Evolutionary conservation across 2,797 vertebrate species (phyloP).

Genomic region (Podarcis siculus): DNA sequence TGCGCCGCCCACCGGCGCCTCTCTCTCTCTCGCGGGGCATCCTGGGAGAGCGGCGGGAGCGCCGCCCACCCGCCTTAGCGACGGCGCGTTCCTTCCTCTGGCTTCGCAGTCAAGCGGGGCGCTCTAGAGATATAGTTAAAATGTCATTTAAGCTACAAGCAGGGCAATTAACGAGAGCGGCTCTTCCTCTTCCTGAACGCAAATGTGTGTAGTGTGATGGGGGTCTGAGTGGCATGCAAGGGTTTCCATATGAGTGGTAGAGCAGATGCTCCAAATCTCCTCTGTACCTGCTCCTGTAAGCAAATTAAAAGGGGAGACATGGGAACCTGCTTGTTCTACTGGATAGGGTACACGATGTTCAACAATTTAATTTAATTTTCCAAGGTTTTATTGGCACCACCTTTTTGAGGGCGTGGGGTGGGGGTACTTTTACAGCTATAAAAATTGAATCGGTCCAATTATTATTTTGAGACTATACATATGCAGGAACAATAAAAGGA

Average conservation of each 20-base stretch:
- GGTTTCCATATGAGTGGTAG: no score
- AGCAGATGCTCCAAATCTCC: background rate
- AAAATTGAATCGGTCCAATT: no score
- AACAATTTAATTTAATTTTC: background rate
- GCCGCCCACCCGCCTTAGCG: background rate
- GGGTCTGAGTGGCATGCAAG: no score
- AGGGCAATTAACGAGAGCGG: no score
- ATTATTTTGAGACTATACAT: background rate
- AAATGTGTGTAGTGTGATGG: no score
- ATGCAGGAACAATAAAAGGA: background rate
- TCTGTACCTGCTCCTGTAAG: background rate
- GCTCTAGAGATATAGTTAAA: no score
- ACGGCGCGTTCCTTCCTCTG: rapidly evolving
- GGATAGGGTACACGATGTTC: background rate
- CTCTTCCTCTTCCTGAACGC: no score
- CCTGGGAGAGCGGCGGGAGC: background rate
- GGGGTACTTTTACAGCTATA: no score
- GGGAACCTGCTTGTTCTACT: background rate
- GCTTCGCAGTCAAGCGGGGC: no score
- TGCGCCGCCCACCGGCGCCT: background rate
- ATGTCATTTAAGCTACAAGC: no score
- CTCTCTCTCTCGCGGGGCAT: background rate
- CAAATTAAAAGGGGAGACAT: background rate
- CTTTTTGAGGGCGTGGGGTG: background rate
- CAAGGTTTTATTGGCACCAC: background rate